Base-by-base conservation (phyloP, 2,888 invertebrate species). In the Phengaris arion region DNA sequence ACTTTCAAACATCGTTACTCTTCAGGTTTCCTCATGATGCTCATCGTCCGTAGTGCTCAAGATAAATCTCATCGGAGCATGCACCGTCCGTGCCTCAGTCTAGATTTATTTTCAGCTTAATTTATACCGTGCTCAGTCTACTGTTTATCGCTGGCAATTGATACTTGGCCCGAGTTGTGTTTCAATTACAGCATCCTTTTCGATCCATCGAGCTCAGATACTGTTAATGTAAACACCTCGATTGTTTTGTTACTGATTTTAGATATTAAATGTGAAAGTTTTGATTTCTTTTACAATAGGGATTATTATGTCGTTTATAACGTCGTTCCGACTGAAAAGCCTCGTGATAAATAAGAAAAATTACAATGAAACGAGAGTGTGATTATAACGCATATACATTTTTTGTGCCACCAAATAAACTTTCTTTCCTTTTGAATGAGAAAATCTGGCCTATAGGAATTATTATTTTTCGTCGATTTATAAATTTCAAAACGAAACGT, bases 51-150 rank as follows among this genome's bases (percentile, higher is more conserved):
- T 45, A 64, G 64, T 64, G 13, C 59, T 59, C 10, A 64, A 64
- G 64, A 35, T 64, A 64, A 64, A 64, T 64, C 64, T 45, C 10
- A 15, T n/a, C 55, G n/a, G 12, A 35, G 64, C 64, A 52, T 12
- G 52, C 48, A 48, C 48, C 48, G 59, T 15, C 22, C 22, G 35
- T 35, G 64, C 64, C 7, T 35, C 35, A 12, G 64, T 2, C 35
- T 64, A 64, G 64, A 64, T 64, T 64, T 64, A 64, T 64, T 64
- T 64, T 45, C 64, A 64, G 64, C 35, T 64, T 64, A 64, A 64
- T 64, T 45, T 64, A 64, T 64, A 45, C 64, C 35, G 35, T 12
- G 64, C 64, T 64, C 64, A 64, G 64, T 45, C 35, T 64, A 52
- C 12, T 52, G 12, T 64, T 64, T 35, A 64, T 64, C 59, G 64